A percentile compares a stretch with the other conserved stretches of the same genome.
Evolutionary conservation across 2,888 invertebrate genomes (phyloP).

Genomic region (Eupithecia centaureata): DNA sequence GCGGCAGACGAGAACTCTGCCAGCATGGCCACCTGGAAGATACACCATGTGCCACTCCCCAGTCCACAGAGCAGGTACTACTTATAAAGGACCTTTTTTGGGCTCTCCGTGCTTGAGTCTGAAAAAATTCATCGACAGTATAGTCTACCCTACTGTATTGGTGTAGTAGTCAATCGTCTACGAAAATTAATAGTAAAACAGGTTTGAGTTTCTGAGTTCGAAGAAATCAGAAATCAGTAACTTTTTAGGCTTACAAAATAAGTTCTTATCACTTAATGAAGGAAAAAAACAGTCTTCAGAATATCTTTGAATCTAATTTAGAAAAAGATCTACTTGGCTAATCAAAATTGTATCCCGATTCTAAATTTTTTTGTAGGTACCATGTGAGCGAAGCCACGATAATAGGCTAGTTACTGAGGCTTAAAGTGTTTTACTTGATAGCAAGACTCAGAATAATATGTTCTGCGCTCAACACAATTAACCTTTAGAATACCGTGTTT

Average conservation of each 20-base stretch:
- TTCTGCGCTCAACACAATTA: not conserved
- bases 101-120: not conserved
- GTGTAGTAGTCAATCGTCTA: too few relatives aligned
- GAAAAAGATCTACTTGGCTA: too few relatives aligned
- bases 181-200: too few relatives aligned
- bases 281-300: too few relatives aligned
- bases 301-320: too few relatives aligned
- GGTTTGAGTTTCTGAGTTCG: too few relatives aligned
- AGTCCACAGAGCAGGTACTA: conserved; percentile 92
- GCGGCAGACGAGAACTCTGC: conserved; percentile 97
- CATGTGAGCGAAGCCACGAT: not conserved
- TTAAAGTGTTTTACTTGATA: not conserved
- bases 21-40: conserved; percentile 98
- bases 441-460: not conserved
- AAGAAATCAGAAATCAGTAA: too few relatives aligned
- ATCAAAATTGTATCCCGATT: too few relatives aligned
- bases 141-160: too few relatives aligned
- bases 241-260: too few relatives aligned
- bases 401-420: not conserved
- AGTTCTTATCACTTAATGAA: too few relatives aligned
- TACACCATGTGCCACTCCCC: conserved; percentile 93
- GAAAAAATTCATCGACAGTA: too few relatives aligned
- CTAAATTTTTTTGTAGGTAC: not conserved
- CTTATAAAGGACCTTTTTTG: not conserved
- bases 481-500: not conserved